phyloP scores from a whole-genome alignment of 2,113 vertebrate genomes.

The Nycticryphes semicollaris region DNA sequence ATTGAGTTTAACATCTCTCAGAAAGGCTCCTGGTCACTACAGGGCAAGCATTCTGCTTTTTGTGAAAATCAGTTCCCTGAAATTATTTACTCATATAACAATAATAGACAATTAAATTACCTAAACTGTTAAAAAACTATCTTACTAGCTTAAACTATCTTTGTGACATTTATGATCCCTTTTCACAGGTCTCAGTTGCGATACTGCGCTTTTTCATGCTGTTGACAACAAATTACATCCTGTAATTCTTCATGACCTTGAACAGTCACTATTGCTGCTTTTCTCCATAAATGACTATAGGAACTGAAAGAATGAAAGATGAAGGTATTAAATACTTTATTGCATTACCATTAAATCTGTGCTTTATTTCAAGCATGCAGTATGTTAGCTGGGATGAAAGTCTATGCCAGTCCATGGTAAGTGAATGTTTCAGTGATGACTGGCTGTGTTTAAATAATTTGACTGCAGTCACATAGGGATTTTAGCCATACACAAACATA shows the following conservation, averaged over 20 bases:
- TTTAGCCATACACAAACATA: neutral
- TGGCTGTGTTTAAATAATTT: neutral
- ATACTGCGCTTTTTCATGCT: neutral
- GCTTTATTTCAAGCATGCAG: accelerated
- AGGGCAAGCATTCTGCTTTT: neutral
- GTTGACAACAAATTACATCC: neutral
- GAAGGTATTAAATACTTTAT: neutral
- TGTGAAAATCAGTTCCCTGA: neutral
- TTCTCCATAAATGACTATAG: neutral
- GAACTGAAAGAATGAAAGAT: neutral
- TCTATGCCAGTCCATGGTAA: accelerated
- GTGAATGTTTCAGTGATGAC: neutral
- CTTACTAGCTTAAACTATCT: neutral
- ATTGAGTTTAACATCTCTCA: neutral
- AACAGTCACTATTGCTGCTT: neutral
- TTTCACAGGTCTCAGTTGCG: no score
- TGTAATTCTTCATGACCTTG: neutral
- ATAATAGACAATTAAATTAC: neutral
- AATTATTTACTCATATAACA: neutral
- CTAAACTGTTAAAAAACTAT: accelerated
- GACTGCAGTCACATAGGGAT: neutral
- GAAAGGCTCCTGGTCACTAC: accelerated
- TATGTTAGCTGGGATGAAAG: neutral
- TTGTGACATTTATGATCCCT: accelerated
- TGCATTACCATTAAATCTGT: neutral